Conservation (phyloP, 2,797 vertebrate species). For the Peromyscus melanophrys region DNA sequence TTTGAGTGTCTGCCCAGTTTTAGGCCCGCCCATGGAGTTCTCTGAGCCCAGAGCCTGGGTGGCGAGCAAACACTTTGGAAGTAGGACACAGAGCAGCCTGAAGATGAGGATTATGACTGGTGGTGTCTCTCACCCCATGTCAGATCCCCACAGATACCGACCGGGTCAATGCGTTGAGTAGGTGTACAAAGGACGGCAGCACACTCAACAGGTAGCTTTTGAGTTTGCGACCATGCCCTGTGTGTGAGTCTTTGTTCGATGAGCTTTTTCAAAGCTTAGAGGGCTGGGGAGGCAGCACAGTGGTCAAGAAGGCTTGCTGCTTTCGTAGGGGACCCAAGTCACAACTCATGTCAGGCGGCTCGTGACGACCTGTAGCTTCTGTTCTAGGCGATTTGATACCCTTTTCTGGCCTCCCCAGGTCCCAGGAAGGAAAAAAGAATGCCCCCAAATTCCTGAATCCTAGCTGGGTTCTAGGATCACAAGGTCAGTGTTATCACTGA, state of each 20-base stretch:
- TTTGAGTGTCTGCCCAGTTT: not conserved
- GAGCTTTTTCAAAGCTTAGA: not conserved
- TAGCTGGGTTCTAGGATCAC: not conserved
- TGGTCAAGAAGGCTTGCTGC: not conserved
- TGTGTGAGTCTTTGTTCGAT: not conserved
- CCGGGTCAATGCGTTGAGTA: rapidly evolving
- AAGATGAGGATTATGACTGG: not conserved
- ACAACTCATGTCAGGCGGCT: not conserved
- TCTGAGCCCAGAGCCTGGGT: not conserved
- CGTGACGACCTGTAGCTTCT: not conserved
- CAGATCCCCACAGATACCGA: not conserved
- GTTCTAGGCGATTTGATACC: not conserved
- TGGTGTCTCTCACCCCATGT: not conserved
- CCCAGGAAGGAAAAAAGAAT: not conserved
- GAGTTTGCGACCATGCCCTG: not conserved
- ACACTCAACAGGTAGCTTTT: not conserved
- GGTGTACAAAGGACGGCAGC: not conserved
- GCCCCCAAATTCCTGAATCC: not conserved
- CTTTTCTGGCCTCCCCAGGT: not conserved
- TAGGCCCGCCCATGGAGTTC: not conserved
- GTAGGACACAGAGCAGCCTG: not conserved
- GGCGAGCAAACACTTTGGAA: not conserved
- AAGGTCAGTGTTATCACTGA: not conserved
- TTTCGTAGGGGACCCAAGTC: not conserved
- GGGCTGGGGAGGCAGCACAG: not conserved